Conservation (phyloP, 2,113 vertebrate species). For the Anolis carolinensis region DNA sequence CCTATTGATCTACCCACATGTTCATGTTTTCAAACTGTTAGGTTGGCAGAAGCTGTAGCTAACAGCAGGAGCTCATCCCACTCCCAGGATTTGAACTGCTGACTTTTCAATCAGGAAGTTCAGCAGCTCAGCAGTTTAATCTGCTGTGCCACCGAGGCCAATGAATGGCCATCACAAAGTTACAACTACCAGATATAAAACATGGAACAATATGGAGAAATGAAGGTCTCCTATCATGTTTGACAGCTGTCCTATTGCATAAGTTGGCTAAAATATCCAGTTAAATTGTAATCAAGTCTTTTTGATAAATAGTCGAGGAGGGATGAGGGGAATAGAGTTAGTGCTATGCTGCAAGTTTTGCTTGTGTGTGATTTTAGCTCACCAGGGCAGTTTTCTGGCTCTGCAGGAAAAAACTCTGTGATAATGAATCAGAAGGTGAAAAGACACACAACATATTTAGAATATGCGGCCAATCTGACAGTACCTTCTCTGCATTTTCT, state of each 20-base stretch:
- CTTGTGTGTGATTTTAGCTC: background rate
- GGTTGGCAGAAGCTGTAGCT: too few species aligned
- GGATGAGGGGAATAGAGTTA: background rate
- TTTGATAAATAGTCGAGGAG: background rate
- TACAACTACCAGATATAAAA: slow-evolving; percentile 16
- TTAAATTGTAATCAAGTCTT: background rate
- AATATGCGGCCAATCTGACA: background rate
- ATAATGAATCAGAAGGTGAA: slow-evolving; percentile 3
- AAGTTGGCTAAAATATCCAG: background rate
- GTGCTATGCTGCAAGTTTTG: background rate
- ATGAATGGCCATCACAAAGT: slow-evolving; percentile 6
- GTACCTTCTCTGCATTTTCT: too few species aligned
- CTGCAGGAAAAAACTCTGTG: background rate
- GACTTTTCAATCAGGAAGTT: too few species aligned
- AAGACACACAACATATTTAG: background rate
- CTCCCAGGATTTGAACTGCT: too few species aligned
- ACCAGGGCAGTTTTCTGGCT: background rate
- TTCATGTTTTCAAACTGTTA: too few species aligned
- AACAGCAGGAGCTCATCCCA: too few species aligned
- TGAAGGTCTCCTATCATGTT: background rate
- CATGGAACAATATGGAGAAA: slow-evolving; percentile 10
- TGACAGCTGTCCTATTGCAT: background rate
- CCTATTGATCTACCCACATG: too few species aligned
- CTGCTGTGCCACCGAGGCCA: too few species aligned
- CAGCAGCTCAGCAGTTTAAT: too few species aligned